Conservation (phyloP, 2,113 vertebrate genomes). For the Ctenomys sociabilis region DNA sequence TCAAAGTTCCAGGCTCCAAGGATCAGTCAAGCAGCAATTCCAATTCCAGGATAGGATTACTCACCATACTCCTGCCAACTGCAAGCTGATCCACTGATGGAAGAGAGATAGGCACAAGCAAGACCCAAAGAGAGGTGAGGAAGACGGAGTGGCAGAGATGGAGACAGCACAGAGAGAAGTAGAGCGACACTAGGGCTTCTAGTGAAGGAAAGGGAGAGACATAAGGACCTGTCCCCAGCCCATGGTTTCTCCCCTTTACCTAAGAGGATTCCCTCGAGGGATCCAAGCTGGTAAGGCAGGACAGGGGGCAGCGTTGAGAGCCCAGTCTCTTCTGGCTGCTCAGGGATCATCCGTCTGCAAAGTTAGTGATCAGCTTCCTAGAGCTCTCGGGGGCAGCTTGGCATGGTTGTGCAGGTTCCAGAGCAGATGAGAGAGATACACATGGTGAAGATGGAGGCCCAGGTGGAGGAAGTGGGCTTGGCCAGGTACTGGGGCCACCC, state of each 20-base stretch:
- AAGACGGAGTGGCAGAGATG: neutral
- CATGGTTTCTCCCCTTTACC: conserved; percentile 51
- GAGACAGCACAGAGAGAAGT: neutral
- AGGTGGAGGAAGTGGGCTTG: neutral
- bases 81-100: neutral
- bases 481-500: conserved; percentile 37
- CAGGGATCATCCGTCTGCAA: conserved; percentile 77
- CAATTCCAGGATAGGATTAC: neutral
- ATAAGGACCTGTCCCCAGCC: neutral
- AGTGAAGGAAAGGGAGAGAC: neutral
- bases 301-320: conserved; percentile 27
- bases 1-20: conserved; percentile 55
- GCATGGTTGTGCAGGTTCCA: neutral
- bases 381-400: conserved; percentile 39
- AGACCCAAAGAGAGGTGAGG: neutral
- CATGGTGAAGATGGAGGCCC: conserved; percentile 44
- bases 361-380: conserved; percentile 76
- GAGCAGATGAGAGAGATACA: conserved; percentile 7
- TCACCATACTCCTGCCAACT: neutral
- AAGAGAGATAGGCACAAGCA: neutral
- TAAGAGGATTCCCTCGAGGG: conserved; percentile 56
- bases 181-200: neutral
- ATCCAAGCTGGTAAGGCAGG: conserved; percentile 53
- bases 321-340: conserved; percentile 71
- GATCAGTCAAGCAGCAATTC: neutral